A percentile compares a stretch with the other conserved stretches of the same genome.
These are phyloP conservation scores for Bunonema sp. DNA, from an alignment of 2,888 invertebrate species.

Conservation along the genomic window DNA sequence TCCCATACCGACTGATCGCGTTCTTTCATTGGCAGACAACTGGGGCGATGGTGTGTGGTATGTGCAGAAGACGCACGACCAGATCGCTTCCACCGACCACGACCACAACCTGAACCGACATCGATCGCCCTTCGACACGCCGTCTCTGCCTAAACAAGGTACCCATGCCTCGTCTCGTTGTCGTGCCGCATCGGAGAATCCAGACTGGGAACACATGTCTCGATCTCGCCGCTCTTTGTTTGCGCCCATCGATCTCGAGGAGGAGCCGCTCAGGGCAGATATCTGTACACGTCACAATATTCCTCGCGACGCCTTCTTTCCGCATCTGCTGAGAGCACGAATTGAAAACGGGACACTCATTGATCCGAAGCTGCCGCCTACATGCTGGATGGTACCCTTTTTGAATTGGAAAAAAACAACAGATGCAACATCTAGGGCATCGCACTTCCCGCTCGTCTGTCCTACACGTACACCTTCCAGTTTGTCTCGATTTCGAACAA, in stretches of 20 bases:
- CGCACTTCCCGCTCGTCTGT: constrained; percentile 29
- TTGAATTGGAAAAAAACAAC: no score
- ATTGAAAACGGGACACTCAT: constrained; percentile 29
- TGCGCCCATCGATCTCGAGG: not conserved
- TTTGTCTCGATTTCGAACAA: constrained; percentile 18
- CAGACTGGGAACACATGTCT: no score
- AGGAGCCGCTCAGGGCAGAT: not conserved
- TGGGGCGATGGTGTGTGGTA: constrained; percentile 78
- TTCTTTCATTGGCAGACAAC: no score
- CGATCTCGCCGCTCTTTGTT: not conserved
- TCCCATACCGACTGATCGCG: no score
- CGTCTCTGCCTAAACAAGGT: no score
- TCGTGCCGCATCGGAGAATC: no score
- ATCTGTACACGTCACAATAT: constrained; percentile 1
- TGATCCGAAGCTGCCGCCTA: constrained; percentile 21
- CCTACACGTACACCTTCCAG: constrained; percentile 42
- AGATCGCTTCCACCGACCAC: constrained; percentile 6
- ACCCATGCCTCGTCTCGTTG: no score
- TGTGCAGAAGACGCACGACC: constrained; percentile 13
- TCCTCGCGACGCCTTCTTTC: constrained; percentile 23
- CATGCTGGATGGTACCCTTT: constrained; percentile 39
- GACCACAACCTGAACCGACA: constrained; percentile 5
- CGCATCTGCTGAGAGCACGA: constrained; percentile 27
- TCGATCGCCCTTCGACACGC: no score
- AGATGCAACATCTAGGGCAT: constrained; percentile 29